These are phyloP conservation scores for Rattus norvegicus DNA, from an alignment of 2,113 vertebrate genomes.

Conservation along the genomic window DNA sequence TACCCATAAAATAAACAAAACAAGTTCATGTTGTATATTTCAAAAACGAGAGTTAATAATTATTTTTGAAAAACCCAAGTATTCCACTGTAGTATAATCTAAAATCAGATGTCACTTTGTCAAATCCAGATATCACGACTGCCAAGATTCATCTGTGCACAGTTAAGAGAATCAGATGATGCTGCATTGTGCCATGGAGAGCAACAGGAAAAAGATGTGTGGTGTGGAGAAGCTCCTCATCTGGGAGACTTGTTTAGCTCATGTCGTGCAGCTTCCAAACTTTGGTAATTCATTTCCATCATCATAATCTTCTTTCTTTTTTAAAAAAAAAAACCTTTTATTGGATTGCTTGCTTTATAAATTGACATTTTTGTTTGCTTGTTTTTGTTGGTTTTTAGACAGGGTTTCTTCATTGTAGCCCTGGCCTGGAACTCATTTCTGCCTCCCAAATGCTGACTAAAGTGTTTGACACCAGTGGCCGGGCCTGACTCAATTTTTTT, in stretches of 20 bases:
- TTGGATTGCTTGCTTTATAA: background rate
- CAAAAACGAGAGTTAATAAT: background rate
- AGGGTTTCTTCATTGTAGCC: too few relatives aligned
- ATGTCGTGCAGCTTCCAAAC: background rate
- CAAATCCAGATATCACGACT: background rate
- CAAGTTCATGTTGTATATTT: background rate
- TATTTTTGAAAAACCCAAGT: background rate
- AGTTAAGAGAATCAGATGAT: background rate
- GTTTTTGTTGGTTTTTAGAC: too few relatives aligned
- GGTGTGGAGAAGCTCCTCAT: rapidly evolving
- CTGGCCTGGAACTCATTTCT: too few relatives aligned
- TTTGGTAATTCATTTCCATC: background rate
- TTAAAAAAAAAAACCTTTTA: too few relatives aligned
- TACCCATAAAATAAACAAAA: background rate
- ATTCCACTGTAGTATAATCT: background rate
- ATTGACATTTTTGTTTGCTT: too few relatives aligned
- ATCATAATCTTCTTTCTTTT: background rate
- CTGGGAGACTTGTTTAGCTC: background rate
- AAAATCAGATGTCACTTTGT: background rate
- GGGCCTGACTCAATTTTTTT: background rate
- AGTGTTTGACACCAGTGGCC: too few relatives aligned
- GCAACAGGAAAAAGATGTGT: background rate
- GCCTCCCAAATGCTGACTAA: too few relatives aligned
- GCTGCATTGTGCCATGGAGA: too few relatives aligned
- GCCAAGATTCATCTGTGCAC: background rate